Conservation (phyloP, 2,888 invertebrate species). For the Polydrusus tereticollis region DNA sequence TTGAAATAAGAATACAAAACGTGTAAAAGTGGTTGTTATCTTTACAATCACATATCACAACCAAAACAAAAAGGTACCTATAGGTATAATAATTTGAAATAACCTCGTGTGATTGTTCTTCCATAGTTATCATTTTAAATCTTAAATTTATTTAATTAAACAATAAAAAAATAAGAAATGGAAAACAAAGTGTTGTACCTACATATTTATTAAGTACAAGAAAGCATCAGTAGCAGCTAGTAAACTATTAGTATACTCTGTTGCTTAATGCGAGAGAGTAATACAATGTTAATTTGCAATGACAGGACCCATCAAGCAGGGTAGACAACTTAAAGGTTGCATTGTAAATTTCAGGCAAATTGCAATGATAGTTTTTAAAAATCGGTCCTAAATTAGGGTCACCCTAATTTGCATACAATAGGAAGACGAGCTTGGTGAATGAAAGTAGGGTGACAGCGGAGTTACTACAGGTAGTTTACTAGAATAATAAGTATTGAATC, state of each 20-base stretch:
- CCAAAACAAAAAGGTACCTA: background rate
- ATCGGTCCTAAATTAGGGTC: no score
- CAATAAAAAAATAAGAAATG: background rate
- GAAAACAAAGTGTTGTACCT: background rate
- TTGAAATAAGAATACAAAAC: conserved; percentile 28
- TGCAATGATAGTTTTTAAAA: no score
- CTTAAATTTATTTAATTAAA: background rate
- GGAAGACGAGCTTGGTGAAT: no score
- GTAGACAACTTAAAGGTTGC: no score
- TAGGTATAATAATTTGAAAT: background rate
- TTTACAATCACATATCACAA: conserved; percentile 41
- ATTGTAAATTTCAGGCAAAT: background rate
- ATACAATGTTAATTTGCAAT: no score
- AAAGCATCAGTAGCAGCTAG: background rate
- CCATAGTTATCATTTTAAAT: background rate
- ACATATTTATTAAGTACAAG: conserved; percentile 12
- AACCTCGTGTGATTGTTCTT: conserved; percentile 26
- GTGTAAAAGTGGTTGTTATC: conserved; percentile 29
- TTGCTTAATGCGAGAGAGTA: no score
- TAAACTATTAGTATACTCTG: no score
- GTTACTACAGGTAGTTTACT: no score
- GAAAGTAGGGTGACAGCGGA: no score
- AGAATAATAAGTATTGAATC: no score
- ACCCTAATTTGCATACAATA: no score
- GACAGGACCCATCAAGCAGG: no score